phyloP scores from a whole-genome alignment of 92 coral and sea anemone species.

The Actinostola sp. region DNA sequence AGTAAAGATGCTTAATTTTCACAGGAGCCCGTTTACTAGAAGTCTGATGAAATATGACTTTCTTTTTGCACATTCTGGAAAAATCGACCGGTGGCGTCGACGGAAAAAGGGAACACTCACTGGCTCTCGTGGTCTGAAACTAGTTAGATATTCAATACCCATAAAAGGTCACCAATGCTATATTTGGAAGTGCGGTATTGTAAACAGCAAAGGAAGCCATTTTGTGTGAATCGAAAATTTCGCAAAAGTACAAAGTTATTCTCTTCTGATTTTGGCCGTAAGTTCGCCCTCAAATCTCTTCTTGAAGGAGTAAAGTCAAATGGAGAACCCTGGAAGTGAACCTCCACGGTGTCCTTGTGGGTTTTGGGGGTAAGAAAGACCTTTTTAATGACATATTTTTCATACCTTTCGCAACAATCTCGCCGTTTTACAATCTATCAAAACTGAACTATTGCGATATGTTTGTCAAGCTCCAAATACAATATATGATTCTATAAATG shows the following conservation, averaged over 20 bases:
- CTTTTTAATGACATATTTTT: neutral
- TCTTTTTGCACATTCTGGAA: too few species aligned
- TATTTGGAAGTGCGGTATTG: conserved; percentile 30
- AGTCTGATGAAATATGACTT: neutral
- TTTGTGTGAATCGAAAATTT: conserved; percentile 26
- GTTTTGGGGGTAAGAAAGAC: conserved; percentile 76
- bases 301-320: conserved; percentile 11
- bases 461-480: neutral
- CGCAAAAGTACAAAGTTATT: neutral
- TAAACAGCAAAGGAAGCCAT: conserved; percentile 51
- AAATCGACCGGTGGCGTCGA: too few species aligned
- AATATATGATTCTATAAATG: conserved; percentile 1
- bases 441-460: neutral
- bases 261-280: neutral
- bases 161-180: conserved; percentile 34
- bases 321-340: conserved; percentile 81
- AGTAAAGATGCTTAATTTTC: too few species aligned
- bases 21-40: too few species aligned
- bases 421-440: neutral
- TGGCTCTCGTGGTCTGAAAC: conserved; percentile 16
- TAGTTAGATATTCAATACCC: conserved; percentile 1
- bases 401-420: neutral
- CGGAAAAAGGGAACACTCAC: too few species aligned
- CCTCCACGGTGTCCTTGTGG: conserved; percentile 90
- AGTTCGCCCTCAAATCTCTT: neutral